Evolutionary conservation across 2,113 vertebrate genomes (phyloP), one percentile per base, ranked within the genome.

Genomic region (Drymodes brunneopygia): DNA sequence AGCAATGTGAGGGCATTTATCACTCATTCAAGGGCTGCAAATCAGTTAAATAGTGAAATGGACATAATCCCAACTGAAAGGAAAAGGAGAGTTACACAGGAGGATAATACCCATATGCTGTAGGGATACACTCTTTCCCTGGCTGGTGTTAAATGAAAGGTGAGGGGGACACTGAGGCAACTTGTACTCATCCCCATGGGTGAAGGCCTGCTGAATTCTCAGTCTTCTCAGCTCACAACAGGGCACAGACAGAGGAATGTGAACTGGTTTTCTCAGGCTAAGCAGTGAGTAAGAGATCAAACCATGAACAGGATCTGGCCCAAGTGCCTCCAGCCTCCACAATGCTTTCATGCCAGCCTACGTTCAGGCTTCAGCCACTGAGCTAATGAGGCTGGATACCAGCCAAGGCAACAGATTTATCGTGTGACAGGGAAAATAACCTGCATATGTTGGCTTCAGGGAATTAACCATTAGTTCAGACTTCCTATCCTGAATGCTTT

Each of bases 401-500:
- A 80, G 93, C 93, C 96, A 95, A 84, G 58, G 53, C 70, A 95
- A 69, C 73, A 95, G 94, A 94, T 96, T 84, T 72, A 77, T 40
- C 1, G 2, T 74, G 67, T 72, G 83, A 74, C 86, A 93, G 82
- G 48, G 80, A 92, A 93, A 93, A 86, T 71, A 88, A 40, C 75
- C 65, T 38, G 65, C 80, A 79, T 67, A 72, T 72, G 72, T 20
- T 88, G 65, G 84, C 80, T 95, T 75, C 45, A 79, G 93, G 65
- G 92, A 90, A 96, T 92, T 80, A 95, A 83, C 72, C 69, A 28
- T 82, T 74, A 90, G 77, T 92, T 94, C 77, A 82, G 73, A 21
- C 29, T 69, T 86, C 44, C 61, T 51, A 19, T 38, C 72, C 65
- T 71, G 81, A 88, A 78, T 9, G 10, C 65, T 79, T 64, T 75